These are phyloP conservation scores for Cariama cristata DNA, from an alignment of 2,113 vertebrate species.

Conservation along the genomic window DNA sequence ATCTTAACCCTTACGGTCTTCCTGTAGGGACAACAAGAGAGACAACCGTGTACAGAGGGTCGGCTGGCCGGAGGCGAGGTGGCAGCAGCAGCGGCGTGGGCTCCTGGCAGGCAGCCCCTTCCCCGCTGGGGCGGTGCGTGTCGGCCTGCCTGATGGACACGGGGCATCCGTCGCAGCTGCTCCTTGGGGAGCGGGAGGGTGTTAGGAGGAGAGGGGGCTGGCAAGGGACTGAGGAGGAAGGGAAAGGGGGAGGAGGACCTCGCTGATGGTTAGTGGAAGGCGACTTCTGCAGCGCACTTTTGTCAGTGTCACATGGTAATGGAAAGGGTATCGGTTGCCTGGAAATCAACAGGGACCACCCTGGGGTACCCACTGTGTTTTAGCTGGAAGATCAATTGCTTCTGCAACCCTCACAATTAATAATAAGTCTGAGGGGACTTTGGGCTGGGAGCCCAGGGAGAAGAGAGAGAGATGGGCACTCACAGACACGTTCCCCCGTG, in stretches of 20 bases:
- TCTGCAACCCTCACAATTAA: neutral
- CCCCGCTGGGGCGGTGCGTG: neutral
- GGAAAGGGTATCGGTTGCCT: neutral
- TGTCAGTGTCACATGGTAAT: conserved; percentile 79
- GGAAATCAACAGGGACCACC: neutral
- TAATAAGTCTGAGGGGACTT: neutral
- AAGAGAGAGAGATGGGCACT: neutral
- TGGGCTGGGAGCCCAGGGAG: neutral
- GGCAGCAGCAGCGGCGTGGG: neutral
- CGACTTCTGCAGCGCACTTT: conserved; percentile 59
- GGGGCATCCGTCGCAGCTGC: conserved; percentile 56
- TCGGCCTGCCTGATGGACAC: conserved; percentile 21
- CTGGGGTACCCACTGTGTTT: neutral
- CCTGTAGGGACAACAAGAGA: conserved; percentile 89
- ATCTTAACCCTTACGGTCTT: conserved; percentile 98
- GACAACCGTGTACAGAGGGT: conserved; percentile 77
- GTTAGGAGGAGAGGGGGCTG: neutral
- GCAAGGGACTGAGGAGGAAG: conserved; percentile 11
- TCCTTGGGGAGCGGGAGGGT: conserved; percentile 48
- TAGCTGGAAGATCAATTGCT: neutral
- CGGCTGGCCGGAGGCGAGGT: conserved; percentile 24
- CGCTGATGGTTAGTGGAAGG: conserved; percentile 73
- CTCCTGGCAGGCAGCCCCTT: conserved; percentile 62
- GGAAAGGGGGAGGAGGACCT: conserved; percentile 12
- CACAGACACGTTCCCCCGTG: neutral